Conservation (phyloP, 2,113 vertebrate species). For the Mixornis gularis region DNA sequence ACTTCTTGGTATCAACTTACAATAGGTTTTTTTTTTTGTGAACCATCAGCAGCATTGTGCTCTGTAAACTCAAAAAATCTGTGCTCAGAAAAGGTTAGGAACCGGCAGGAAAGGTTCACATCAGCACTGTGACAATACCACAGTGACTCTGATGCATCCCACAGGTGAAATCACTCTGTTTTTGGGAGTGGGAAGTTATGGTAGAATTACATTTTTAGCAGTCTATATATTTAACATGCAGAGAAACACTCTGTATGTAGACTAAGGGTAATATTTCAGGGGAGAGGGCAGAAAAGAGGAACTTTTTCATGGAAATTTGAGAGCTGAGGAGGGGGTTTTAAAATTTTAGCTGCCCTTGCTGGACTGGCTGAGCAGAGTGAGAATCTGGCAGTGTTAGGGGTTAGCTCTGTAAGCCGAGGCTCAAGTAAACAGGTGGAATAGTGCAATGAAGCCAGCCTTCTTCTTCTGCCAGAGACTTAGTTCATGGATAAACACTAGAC, state of each 20-base stretch:
- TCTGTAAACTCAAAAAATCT: neutral
- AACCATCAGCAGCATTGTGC: neutral
- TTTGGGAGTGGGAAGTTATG: neutral
- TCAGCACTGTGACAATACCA: neutral
- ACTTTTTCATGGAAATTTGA: neutral
- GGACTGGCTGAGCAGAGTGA: neutral
- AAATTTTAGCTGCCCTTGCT: neutral
- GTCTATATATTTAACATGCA: neutral
- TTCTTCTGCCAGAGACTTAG: conserved; percentile 26
- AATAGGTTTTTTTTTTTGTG: neutral
- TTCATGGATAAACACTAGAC: conserved; percentile 50
- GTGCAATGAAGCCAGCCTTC: conserved; percentile 29
- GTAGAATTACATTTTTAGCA: neutral
- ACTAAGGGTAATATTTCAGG: neutral
- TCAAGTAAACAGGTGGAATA: conserved; percentile 62
- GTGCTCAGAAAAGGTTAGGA: neutral
- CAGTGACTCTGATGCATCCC: neutral
- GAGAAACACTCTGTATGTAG: neutral
- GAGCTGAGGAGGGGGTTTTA: neutral
- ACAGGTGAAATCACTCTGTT: neutral
- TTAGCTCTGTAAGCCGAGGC: neutral
- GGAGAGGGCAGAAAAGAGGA: neutral
- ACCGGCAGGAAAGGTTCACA: neutral
- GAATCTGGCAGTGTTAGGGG: conserved; percentile 7
- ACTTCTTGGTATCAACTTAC: neutral